Evolutionary conservation across 35 echinoderm and acorn worm species (phyloP).

Genomic region (Ophiothrix spiculata): DNA sequence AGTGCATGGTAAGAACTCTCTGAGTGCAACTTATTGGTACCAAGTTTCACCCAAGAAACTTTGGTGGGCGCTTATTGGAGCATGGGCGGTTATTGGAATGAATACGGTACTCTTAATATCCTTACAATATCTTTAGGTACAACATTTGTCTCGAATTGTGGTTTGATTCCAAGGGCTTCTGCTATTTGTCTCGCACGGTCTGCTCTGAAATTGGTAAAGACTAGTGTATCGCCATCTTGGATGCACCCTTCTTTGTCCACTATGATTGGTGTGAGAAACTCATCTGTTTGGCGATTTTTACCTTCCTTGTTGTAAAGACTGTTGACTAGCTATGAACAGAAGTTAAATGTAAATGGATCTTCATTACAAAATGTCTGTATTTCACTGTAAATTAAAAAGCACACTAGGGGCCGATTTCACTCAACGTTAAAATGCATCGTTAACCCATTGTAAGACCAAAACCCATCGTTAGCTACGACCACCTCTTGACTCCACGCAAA

Average conservation of each 20-base stretch:
- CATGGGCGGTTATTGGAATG: too few relatives aligned
- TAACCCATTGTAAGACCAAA: too few relatives aligned
- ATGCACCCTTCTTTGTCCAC: constrained; percentile 75
- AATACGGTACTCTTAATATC: too few relatives aligned
- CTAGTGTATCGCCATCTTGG: constrained; percentile 86
- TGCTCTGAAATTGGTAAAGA: constrained; percentile 93
- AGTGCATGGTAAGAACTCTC: too few relatives aligned
- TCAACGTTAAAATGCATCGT: too few relatives aligned
- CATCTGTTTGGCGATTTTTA: constrained; percentile 62
- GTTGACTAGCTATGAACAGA: constrained; percentile 59
- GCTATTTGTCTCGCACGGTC: constrained; percentile 87
- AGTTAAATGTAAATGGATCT: not conserved
- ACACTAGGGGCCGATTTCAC: too few relatives aligned
- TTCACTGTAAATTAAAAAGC: too few relatives aligned
- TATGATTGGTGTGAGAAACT: constrained; percentile 95
- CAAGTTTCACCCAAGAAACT: too few relatives aligned
- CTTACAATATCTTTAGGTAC: constrained; percentile 92
- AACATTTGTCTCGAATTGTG: constrained; percentile 83
- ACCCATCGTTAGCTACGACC: too few relatives aligned
- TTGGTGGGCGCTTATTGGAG: too few relatives aligned
- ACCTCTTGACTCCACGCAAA: too few relatives aligned
- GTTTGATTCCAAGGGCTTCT: constrained; percentile 73
- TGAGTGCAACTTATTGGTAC: too few relatives aligned
- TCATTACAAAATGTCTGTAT: not conserved
- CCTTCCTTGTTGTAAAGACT: constrained; percentile 55